These are phyloP conservation scores for Tortricodes alternella DNA, from an alignment of 2,888 invertebrate species.

Conservation along the genomic window DNA sequence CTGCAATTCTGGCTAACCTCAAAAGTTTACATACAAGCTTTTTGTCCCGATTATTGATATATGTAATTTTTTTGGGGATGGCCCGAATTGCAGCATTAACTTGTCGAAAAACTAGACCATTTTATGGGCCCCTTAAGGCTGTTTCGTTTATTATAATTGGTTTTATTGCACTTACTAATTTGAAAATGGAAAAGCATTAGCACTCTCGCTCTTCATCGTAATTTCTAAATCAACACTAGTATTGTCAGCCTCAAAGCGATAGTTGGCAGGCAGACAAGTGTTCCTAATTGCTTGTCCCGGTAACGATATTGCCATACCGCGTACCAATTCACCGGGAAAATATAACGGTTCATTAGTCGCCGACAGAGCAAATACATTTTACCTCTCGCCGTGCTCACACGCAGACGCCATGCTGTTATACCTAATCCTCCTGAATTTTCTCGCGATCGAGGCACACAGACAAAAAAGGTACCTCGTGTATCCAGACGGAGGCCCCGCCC, in stretches of 20 bases:
- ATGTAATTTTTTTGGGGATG: too few relatives aligned
- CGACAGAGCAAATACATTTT: slow-evolving; percentile 69
- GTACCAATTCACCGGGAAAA: slow-evolving; percentile 71
- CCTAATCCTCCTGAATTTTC: slow-evolving; percentile 65
- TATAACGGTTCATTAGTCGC: slow-evolving; percentile 80
- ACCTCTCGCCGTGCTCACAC: slow-evolving; percentile 66
- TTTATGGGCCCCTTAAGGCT: too few relatives aligned
- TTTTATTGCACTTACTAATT: too few relatives aligned
- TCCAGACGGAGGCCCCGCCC: slow-evolving; percentile 81
- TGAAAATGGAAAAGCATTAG: too few relatives aligned
- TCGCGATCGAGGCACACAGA: slow-evolving; percentile 55
- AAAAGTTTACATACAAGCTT: too few relatives aligned
- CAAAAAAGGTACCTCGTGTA: slow-evolving; percentile 82
- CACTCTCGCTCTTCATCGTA: background rate
- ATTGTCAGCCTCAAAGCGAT: slow-evolving; percentile 8
- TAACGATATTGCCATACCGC: slow-evolving; percentile 11
- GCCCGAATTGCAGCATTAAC: too few relatives aligned
- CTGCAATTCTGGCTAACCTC: too few relatives aligned
- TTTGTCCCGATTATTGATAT: too few relatives aligned
- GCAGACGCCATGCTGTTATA: slow-evolving; percentile 49
- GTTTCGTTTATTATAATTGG: too few relatives aligned
- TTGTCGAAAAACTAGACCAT: too few relatives aligned
- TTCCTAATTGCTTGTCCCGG: slow-evolving; percentile 23
- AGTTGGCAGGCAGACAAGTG: slow-evolving; percentile 13
- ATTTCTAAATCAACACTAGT: background rate